A percentile compares a stretch with the other conserved stretches of the same genome.
These are phyloP conservation scores for Rynchops niger DNA, from an alignment of 2,113 vertebrate genomes.

Conservation along the genomic window DNA sequence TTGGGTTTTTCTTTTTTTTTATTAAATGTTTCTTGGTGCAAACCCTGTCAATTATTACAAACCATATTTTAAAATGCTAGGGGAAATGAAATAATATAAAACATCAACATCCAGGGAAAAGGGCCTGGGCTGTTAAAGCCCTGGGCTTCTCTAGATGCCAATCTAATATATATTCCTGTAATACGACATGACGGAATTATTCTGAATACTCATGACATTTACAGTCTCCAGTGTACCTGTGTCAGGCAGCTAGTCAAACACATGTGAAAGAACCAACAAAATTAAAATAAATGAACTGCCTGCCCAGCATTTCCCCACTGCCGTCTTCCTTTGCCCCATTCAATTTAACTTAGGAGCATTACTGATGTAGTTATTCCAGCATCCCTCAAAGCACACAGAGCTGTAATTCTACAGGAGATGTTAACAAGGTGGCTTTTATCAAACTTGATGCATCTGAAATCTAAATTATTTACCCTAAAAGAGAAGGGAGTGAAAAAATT, in stretches of 20 bases:
- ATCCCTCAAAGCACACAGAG: neutral
- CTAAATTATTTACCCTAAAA: constrained; percentile 38
- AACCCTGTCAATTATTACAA: neutral
- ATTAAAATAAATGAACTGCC: constrained; percentile 7
- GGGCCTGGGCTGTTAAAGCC: neutral
- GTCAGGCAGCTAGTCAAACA: neutral
- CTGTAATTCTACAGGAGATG: neutral
- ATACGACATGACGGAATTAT: neutral
- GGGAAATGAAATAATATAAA: neutral
- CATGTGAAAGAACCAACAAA: constrained; percentile 22
- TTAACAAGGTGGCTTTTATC: constrained; percentile 20
- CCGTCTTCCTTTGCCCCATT: neutral
- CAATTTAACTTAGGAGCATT: neutral
- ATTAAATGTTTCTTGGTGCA: neutral
- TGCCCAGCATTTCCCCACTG: neutral
- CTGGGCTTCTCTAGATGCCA: neutral
- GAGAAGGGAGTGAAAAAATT: constrained; percentile 4
- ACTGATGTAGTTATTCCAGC: neutral
- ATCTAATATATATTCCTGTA: neutral
- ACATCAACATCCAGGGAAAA: neutral
- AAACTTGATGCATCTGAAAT: constrained; percentile 20
- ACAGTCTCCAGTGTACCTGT: neutral
- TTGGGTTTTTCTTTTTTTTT: neutral
- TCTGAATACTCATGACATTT: neutral
- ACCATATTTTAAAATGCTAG: neutral